Base-by-base conservation (phyloP, 1,140 invertebrate species). In the Laupala kohalensis region DNA sequence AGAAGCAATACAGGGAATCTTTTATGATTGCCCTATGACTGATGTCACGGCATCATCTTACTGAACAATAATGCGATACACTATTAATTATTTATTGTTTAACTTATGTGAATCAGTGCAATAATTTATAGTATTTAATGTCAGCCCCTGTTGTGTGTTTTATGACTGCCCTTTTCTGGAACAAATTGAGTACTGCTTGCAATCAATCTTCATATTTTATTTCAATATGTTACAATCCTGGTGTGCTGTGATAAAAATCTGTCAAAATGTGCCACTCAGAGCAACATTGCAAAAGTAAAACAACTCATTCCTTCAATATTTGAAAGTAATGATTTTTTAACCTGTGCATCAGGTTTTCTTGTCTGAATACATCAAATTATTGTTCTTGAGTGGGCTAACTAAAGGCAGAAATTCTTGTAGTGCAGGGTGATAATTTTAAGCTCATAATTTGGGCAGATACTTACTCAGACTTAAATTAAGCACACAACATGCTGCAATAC, bases 1-100 rank as follows among this genome's bases (percentile, higher is more conserved):
- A 68, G 67, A 68, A 68, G 67, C 67, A 68, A 68, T 68, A 68
- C 23, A 12, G 67, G 27, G 26, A 29, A 68, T 29, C 26, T 29
- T 12, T 29, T 68, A 15, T 29, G 15, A 27, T 25, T 29, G 25
- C 29, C 29, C 12, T 68, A 9, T n/a, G 4, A 5, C 27, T 28
- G 26, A 27, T 68, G 27, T 30, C 0, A 29, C 25, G 26, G 19
- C 28, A 68, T 68, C 67, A 0, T 68, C 29, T 23, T 29, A 15
- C 27, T 37, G 28, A 68, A 27, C 29, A 29, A 68, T 29, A 27
- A 23, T 68, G 28, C 24, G 23, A 68, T 30, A 29, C 19, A 68
- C 24, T 68, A n/a, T 68, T 15, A 13, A 67, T 68, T 27, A 29
- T 30, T 23, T 68, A 23, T 68, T 29, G 67, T 37, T 23, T 68